Conservation (phyloP, 2,888 invertebrate genomes). For the Drosophila seclusa region DNA sequence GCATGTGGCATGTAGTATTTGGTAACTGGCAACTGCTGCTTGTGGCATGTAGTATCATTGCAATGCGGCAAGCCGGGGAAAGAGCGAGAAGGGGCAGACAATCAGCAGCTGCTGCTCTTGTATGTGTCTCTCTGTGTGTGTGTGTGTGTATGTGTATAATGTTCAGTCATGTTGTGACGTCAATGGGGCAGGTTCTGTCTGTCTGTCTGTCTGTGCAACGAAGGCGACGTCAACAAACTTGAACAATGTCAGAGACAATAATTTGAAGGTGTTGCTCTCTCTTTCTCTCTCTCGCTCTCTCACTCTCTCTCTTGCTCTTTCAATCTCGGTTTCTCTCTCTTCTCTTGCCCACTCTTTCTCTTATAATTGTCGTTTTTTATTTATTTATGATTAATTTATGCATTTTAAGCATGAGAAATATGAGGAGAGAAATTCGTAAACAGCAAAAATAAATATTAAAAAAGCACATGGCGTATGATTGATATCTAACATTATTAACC, state of each 20-base stretch:
- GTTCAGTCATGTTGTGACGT: conserved; percentile 52
- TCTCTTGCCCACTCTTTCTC: conserved; percentile 15
- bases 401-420: conserved; percentile 34
- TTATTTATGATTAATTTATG: conserved; percentile 73
- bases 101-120: conserved; percentile 30
- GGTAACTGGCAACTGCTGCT: conserved; percentile 7
- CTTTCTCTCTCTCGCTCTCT: not conserved
- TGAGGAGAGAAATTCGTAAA: not conserved
- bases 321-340: conserved; percentile 5
- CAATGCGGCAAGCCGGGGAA: conserved; percentile 42
- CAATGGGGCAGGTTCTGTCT: conserved; percentile 48
- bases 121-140: conserved; percentile 25
- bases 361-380: conserved; percentile 50
- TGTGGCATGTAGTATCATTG: conserved; percentile 33
- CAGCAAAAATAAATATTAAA: not conserved
- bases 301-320: not conserved
- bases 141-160: conserved; percentile 10
- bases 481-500: conserved; percentile 33
- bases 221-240: conserved; percentile 64
- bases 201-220: conserved; percentile 1
- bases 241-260: conserved; percentile 55
- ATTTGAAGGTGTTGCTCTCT: not conserved
- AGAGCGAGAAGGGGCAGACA: conserved; percentile 24
- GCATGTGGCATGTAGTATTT: conserved; percentile 4
- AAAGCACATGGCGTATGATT: conserved; percentile 60